Evolutionary conservation across 2,888 invertebrate species (phyloP).

Genomic region (Drosophila austrosaltans): DNA sequence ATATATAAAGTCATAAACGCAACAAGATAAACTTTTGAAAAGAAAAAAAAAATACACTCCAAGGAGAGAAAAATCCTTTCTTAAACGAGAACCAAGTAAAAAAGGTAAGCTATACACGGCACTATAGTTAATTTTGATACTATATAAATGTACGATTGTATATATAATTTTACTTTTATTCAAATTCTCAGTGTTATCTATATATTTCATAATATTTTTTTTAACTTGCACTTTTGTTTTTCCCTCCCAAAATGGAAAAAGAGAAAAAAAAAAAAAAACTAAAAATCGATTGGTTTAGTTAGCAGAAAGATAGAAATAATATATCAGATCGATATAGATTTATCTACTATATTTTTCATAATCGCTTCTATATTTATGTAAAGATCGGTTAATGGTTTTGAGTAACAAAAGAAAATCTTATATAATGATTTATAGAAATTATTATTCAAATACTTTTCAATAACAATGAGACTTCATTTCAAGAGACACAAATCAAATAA

Average conservation of each 20-base stretch:
- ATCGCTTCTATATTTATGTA: too few relatives aligned
- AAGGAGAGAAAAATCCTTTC: not conserved
- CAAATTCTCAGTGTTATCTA: not conserved
- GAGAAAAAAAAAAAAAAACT: not conserved
- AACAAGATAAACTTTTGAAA: not conserved
- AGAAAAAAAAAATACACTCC: not conserved
- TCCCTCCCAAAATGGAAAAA: not conserved
- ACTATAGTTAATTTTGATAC: conserved; percentile 1
- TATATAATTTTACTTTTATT: not conserved
- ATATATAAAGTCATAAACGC: not conserved
- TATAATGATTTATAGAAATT: too few relatives aligned
- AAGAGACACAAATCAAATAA: too few relatives aligned
- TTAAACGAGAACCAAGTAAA: not conserved
- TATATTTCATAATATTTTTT: not conserved
- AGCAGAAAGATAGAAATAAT: not conserved
- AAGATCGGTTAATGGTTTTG: too few relatives aligned
- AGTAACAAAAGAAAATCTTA: too few relatives aligned
- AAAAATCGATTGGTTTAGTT: not conserved
- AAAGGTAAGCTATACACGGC: conserved; percentile 5
- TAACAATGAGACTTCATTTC: too few relatives aligned
- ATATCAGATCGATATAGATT: too few relatives aligned
- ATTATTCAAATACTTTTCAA: too few relatives aligned
- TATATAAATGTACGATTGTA: conserved; percentile 4
- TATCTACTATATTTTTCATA: too few relatives aligned
- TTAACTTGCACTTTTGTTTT: not conserved